Evolutionary conservation across 2,113 vertebrate genomes (phyloP).

Genomic region (Oryzias woworae): DNA sequence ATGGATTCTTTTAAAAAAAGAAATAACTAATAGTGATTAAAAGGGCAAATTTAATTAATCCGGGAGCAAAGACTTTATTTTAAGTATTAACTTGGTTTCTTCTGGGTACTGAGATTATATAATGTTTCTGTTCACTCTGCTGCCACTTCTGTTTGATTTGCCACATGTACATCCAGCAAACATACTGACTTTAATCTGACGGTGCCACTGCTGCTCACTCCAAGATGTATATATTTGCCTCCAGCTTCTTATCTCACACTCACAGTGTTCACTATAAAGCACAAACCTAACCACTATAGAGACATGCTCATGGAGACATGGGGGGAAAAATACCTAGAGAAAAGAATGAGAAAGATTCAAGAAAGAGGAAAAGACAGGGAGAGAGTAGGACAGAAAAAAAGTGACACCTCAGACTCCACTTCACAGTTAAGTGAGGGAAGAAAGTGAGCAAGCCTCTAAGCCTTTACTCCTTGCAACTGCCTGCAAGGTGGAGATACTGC

Average conservation of each 20-base stretch:
- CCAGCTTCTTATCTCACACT: conserved; percentile 75
- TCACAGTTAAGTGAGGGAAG: conserved; percentile 74
- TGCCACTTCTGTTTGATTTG: conserved; percentile 42
- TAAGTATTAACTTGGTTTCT: not conserved
- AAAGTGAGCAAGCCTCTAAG: conserved; percentile 74
- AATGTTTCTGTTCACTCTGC: not conserved
- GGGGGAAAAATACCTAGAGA: conserved; percentile 31
- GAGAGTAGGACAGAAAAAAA: conserved; percentile 31
- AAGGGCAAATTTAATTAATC: conserved; percentile 60
- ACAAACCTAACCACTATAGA: conserved; percentile 67
- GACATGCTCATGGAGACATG: conserved; percentile 49
- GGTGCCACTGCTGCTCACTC: conserved; percentile 54
- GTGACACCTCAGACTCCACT: conserved; percentile 82
- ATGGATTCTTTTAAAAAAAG: not conserved
- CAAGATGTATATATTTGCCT: conserved; percentile 73
- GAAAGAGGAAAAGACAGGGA: conserved; percentile 22
- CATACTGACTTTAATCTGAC: conserved; percentile 67
- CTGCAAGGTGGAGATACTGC: conserved; percentile 82
- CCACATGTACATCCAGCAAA: conserved; percentile 58
- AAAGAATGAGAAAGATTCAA: conserved; percentile 20
- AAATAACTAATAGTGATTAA: conserved; percentile 24
- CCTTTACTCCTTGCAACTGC: conserved; percentile 63
- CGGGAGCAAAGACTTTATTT: conserved; percentile 45
- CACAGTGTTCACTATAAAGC: conserved; percentile 72
- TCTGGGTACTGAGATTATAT: too few species aligned